These are phyloP conservation scores for Agapornis roseicollis DNA, from an alignment of 2,113 vertebrate species.

Conservation along the genomic window DNA sequence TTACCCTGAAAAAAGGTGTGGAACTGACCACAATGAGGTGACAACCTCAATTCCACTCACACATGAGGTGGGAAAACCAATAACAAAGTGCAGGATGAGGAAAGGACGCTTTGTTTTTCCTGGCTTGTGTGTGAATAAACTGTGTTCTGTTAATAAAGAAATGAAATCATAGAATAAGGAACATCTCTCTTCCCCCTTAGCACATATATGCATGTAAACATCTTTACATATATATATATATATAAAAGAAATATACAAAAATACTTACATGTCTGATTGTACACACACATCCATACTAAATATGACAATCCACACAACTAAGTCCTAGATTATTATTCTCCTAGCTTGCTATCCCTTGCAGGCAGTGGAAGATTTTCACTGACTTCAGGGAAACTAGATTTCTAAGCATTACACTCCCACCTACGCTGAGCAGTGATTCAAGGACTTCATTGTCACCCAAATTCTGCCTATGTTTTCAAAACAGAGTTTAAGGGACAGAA, in stretches of 20 bases:
- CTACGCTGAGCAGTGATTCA: background rate
- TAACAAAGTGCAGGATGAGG: slow-evolving; percentile 28
- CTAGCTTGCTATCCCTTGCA: background rate
- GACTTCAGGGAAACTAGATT: background rate
- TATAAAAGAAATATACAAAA: background rate
- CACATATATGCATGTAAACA: background rate
- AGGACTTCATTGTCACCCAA: background rate
- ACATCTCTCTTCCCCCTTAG: background rate
- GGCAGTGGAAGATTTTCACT: background rate
- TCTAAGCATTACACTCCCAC: background rate
- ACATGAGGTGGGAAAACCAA: slow-evolving; percentile 61
- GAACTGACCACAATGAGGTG: slow-evolving; percentile 61
- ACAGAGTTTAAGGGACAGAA: background rate
- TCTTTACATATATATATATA: background rate
- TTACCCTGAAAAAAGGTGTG: slow-evolving; percentile 64
- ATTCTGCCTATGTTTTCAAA: background rate
- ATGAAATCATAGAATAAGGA: background rate
- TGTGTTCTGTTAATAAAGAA: background rate
- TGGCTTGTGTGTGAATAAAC: background rate
- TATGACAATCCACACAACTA: background rate
- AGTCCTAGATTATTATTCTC: background rate
- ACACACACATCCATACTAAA: background rate
- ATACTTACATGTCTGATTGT: background rate
- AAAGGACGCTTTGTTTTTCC: slow-evolving; percentile 32
- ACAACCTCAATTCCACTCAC: slow-evolving; percentile 59